phyloP scores from a whole-genome alignment of 2,113 vertebrate species.

The Argyrosomus japonicus region DNA sequence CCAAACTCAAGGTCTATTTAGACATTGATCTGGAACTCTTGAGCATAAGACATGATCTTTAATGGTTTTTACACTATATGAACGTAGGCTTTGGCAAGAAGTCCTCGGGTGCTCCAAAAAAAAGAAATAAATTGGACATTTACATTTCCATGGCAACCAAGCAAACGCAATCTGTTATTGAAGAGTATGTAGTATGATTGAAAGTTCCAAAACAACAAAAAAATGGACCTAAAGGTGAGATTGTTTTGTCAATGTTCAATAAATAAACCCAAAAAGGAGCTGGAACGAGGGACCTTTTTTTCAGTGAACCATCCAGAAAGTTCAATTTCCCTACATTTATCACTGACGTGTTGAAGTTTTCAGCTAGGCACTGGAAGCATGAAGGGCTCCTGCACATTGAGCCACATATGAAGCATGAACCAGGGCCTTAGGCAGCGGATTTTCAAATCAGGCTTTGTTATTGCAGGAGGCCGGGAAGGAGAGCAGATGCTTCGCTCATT shows the following conservation, averaged over 20 bases:
- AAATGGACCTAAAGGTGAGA: slow-evolving; percentile 17
- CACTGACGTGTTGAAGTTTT: slow-evolving; percentile 25
- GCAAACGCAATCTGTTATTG: not conserved
- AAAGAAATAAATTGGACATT: not conserved
- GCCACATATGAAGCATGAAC: slow-evolving; percentile 54
- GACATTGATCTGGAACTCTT: not conserved
- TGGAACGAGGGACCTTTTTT: slow-evolving; percentile 4
- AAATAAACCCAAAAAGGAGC: slow-evolving; percentile 24
- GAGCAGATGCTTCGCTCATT: slow-evolving; percentile 76
- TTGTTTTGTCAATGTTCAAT: slow-evolving; percentile 15
- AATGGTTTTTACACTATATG: not conserved
- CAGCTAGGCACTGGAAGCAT: slow-evolving; percentile 5
- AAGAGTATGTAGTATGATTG: not conserved
- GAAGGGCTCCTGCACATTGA: slow-evolving; percentile 8
- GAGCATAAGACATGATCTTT: not conserved
- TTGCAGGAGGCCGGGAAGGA: slow-evolving; percentile 65
- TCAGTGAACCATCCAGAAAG: slow-evolving; percentile 6
- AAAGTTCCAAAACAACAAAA: not conserved
- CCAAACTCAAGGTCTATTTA: not conserved
- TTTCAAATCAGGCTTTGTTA: slow-evolving; percentile 75
- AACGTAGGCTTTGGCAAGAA: not conserved
- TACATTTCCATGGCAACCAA: not conserved
- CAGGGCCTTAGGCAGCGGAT: slow-evolving; percentile 40
- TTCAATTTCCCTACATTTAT: slow-evolving; percentile 30
- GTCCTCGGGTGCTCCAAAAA: no score